Conservation (phyloP, 2,113 vertebrate species). For the Caretta caretta region DNA sequence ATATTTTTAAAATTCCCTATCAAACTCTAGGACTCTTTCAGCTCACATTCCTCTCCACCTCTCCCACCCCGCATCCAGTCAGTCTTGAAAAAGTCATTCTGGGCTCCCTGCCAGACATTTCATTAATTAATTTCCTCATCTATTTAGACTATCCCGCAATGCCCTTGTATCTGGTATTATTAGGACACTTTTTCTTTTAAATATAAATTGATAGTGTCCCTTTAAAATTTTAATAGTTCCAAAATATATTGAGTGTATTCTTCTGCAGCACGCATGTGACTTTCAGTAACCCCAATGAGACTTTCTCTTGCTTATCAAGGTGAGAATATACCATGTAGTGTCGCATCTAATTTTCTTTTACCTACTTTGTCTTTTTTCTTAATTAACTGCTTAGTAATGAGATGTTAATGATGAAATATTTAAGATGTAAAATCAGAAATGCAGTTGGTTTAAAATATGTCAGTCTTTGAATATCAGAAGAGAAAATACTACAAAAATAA, state of each 20-base stretch:
- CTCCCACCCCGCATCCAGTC: no score
- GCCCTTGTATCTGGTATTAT: not conserved
- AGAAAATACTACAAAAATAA: not conserved
- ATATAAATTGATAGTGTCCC: not conserved
- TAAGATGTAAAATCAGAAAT: not conserved
- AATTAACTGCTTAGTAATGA: conserved; percentile 56
- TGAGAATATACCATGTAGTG: conserved; percentile 39
- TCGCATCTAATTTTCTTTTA: conserved; percentile 62
- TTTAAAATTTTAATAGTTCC: conserved; percentile 42
- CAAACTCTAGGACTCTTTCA: not conserved
- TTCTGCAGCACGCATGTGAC: not conserved
- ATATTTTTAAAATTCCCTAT: not conserved
- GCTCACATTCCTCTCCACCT: not conserved
- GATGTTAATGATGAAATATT: conserved; percentile 54
- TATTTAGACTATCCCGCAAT: not conserved
- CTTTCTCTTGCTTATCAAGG: conserved; percentile 59
- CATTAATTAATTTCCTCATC: conserved; percentile 6
- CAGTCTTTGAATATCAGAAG: not conserved
- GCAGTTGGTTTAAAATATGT: not conserved
- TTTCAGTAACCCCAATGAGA: conserved; percentile 56
- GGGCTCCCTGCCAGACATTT: not conserved
- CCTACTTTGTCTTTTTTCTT: conserved; percentile 58
- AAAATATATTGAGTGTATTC: conserved; percentile 36
- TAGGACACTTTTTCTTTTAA: not conserved
- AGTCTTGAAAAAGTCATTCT: not conserved